Percentiles rank a stretch among this genome's conserved stretches.
Conservation (phyloP, 2,113 vertebrate species). For the Corydoras sp. region DNA sequence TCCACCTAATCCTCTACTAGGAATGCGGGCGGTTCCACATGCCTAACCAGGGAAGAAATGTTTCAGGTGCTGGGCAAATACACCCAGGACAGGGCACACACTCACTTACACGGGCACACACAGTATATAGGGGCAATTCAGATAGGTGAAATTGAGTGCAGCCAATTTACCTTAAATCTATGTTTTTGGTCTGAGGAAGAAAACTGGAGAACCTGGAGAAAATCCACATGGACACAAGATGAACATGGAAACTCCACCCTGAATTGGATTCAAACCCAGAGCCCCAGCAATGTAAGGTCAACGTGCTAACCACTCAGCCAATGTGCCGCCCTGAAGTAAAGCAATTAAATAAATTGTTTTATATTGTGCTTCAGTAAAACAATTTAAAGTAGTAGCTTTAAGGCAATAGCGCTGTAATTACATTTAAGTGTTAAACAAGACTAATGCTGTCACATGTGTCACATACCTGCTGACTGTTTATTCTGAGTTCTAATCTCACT, state of each 20-base stretch:
- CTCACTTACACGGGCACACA: not conserved
- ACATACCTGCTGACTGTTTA: too few species aligned
- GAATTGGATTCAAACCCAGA: not conserved
- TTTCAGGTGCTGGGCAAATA: not conserved
- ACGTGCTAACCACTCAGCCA: not conserved
- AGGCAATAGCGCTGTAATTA: too few species aligned
- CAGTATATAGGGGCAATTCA: not conserved
- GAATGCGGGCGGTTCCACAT: too few species aligned
- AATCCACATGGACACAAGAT: not conserved
- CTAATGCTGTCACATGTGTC: too few species aligned
- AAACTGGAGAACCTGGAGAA: conserved; percentile 3
- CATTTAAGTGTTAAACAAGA: too few species aligned
- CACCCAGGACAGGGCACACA: not conserved
- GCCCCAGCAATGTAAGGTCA: not conserved
- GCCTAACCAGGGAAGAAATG: too few species aligned
- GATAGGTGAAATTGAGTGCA: not conserved
- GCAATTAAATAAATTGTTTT: too few species aligned
- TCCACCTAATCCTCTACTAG: too few species aligned
- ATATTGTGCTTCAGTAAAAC: too few species aligned
- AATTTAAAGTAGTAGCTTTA: too few species aligned
- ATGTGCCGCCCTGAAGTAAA: not conserved
- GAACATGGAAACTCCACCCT: not conserved
- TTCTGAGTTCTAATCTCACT: too few species aligned
- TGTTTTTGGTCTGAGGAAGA: not conserved
- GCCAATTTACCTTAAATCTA: not conserved